Conservation (phyloP, 2,113 vertebrate species). For the Macrotis lagotis region DNA sequence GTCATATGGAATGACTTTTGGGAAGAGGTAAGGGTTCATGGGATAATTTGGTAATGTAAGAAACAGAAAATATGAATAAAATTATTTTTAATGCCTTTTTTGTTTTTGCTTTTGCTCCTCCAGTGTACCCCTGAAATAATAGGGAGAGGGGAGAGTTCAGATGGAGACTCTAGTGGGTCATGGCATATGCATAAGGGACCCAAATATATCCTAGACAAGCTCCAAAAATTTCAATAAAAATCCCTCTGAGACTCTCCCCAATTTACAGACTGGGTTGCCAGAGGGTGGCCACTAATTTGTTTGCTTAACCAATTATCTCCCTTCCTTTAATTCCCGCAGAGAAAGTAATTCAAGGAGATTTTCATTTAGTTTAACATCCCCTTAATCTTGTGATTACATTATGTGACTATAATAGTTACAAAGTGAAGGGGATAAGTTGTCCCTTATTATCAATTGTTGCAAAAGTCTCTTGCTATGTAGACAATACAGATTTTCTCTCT, state of each 20-base stretch:
- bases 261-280: neutral
- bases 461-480: neutral
- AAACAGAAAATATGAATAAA: neutral
- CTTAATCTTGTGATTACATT: neutral
- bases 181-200: neutral
- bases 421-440: neutral
- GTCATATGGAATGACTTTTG: neutral
- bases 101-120: neutral
- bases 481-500: neutral
- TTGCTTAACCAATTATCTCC: neutral
- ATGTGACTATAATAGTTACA: neutral
- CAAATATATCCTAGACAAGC: neutral
- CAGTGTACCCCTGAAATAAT: neutral
- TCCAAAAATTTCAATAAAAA: neutral
- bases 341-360: neutral
- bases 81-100: neutral
- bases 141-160: neutral
- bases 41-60: neutral
- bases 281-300: neutral
- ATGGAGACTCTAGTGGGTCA: neutral
- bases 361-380: neutral
- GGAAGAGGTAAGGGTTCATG: neutral
- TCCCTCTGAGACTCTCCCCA: neutral
- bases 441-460: neutral
- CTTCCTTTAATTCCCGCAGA: neutral